These are phyloP conservation scores for Erebia palarica DNA, from an alignment of 2,888 invertebrate genomes.

Conservation along the genomic window DNA sequence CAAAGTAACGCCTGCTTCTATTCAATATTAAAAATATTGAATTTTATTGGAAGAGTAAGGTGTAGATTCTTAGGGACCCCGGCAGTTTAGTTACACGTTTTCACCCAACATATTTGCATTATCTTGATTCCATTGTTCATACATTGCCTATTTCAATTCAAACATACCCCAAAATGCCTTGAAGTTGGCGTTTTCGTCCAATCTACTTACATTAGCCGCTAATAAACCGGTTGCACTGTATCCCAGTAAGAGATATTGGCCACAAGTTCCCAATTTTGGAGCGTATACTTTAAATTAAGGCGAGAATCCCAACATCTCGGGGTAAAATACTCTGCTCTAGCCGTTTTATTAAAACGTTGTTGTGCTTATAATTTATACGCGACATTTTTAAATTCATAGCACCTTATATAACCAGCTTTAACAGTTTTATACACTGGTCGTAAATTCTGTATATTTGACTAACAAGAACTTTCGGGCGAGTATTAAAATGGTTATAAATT, in stretches of 20 bases:
- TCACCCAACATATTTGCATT: neutral
- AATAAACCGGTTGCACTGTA: constrained; percentile 25
- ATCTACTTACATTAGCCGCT: neutral
- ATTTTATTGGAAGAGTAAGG: too few species aligned
- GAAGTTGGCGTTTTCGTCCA: neutral
- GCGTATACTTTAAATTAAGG: constrained; percentile 37
- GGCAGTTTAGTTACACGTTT: too few species aligned
- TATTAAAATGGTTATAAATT: constrained; percentile 11
- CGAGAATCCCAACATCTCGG: constrained; percentile 38
- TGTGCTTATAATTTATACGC: constrained; percentile 39
- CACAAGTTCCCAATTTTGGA: constrained; percentile 37
- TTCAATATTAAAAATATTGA: too few species aligned
- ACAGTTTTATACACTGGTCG: constrained; percentile 26
- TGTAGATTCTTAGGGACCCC: too few species aligned
- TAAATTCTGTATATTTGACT: constrained; percentile 26
- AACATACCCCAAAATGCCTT: neutral
- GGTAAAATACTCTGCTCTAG: constrained; percentile 34
- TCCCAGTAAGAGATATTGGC: constrained; percentile 34
- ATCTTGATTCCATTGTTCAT: neutral
- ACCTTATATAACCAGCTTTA: constrained; percentile 28
- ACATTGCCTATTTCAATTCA: too few species aligned
- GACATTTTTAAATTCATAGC: constrained; percentile 39
- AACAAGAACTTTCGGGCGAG: constrained; percentile 10
- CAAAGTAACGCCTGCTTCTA: too few species aligned
- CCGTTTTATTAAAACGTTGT: constrained; percentile 40